These are phyloP conservation scores for Nerophis ophidion DNA, from an alignment of 2,113 vertebrate genomes.

Conservation along the genomic window DNA sequence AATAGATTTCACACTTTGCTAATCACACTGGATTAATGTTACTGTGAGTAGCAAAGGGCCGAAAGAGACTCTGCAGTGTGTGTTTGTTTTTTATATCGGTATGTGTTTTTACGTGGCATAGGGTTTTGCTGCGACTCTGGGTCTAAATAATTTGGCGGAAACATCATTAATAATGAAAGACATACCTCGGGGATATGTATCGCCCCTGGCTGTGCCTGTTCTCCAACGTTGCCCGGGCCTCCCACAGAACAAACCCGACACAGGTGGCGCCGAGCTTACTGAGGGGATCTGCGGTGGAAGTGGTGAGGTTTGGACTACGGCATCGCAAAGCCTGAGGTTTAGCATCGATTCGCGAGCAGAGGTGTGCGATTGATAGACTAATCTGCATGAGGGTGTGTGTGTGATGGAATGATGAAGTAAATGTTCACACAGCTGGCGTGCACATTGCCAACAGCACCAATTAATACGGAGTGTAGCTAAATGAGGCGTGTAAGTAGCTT, in stretches of 20 bases:
- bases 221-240: constrained; percentile 45
- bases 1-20: constrained; percentile 12
- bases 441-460: constrained; percentile 36
- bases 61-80: constrained; percentile 22
- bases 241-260: constrained; percentile 49
- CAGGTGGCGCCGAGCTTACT: constrained; percentile 29
- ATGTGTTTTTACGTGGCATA: constrained; percentile 23
- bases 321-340: constrained; percentile 53
- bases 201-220: constrained; percentile 69
- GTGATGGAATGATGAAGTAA: constrained; percentile 10
- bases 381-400: constrained; percentile 19
- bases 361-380: constrained; percentile 10
- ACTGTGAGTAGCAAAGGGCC: constrained; percentile 14
- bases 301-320: constrained; percentile 1
- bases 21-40: constrained; percentile 49
- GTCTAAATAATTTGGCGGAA: constrained; percentile 77
- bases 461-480: constrained; percentile 53
- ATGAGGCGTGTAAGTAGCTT: constrained; percentile 50
- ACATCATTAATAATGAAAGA: constrained; percentile 80
- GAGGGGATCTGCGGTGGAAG: constrained; percentile 33
- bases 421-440: constrained; percentile 8
- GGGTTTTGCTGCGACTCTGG: constrained; percentile 49
- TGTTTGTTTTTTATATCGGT: constrained; percentile 1
- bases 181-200: constrained; percentile 76
- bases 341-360: constrained; percentile 51